Conservation (phyloP, 2,113 vertebrate species). For the Marmota flaviventris region DNA sequence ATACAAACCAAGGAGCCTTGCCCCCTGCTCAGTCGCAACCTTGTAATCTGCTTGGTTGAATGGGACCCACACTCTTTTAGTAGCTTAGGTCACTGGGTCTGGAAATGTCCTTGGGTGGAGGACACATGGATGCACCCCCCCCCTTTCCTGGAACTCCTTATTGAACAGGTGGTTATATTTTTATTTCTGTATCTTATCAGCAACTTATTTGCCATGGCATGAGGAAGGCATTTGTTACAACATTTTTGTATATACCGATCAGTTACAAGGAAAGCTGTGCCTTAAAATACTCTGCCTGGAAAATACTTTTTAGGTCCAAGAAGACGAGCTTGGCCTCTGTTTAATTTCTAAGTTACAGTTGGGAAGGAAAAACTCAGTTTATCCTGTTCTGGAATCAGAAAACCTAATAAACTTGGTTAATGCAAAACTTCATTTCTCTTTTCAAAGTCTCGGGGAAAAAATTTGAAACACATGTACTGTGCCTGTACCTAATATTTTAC, state of each 20-base stretch:
- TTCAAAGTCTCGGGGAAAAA: neutral
- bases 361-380: slow-evolving; percentile 41
- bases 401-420: slow-evolving; percentile 59
- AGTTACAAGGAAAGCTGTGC: slow-evolving; percentile 56
- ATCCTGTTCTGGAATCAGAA: slow-evolving; percentile 65
- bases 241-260: slow-evolving; percentile 57
- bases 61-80: neutral
- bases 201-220: slow-evolving; percentile 65
- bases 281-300: slow-evolving; percentile 69
- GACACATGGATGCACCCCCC: neutral
- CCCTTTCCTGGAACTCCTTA: slow-evolving; percentile 49
- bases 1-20: neutral
- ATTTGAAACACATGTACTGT: neutral
- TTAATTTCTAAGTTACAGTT: slow-evolving; percentile 65
- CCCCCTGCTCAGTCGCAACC: neutral
- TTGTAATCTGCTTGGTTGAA: neutral
- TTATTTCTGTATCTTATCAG: slow-evolving; percentile 72
- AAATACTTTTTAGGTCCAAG: slow-evolving; percentile 64
- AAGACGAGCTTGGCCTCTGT: slow-evolving; percentile 49
- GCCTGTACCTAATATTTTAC: neutral
- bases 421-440: slow-evolving; percentile 58
- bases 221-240: slow-evolving; percentile 54
- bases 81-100: neutral
- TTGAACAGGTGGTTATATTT: slow-evolving; percentile 72
- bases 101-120: slow-evolving; percentile 34